Percentiles rank a stretch among this genome's conserved stretches.
Conservation (phyloP, 2,797 vertebrate species). For the Lithobates pipiens region DNA sequence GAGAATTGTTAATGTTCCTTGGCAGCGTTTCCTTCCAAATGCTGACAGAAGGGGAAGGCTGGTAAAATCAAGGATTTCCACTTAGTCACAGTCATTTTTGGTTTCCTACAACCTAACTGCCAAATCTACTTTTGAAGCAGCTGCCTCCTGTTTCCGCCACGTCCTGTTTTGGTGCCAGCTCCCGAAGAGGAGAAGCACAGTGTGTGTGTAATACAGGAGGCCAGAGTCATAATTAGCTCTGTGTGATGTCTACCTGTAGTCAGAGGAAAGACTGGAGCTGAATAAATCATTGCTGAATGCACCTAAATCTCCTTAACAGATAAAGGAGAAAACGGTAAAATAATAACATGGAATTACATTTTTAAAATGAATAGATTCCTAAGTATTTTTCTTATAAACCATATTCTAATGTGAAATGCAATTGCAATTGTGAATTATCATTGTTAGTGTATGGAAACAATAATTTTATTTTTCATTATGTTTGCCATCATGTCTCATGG, state of each 20-base stretch:
- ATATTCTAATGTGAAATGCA: no score
- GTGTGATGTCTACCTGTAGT: slow-evolving; percentile 4
- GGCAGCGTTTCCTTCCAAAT: slow-evolving; percentile 52
- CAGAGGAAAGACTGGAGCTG: neutral
- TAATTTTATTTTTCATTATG: no score
- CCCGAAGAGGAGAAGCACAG: slow-evolving; percentile 37
- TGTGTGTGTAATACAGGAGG: slow-evolving; percentile 23
- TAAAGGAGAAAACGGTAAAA: no score
- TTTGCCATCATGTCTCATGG: no score
- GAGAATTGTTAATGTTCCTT: slow-evolving; percentile 52
- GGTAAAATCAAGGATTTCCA: slow-evolving; percentile 58
- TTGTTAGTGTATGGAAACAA: no score
- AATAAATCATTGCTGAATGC: neutral
- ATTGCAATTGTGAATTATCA: no score
- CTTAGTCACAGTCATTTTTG: slow-evolving; percentile 57
- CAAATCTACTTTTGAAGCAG: slow-evolving; percentile 53
- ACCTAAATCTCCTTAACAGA: no score
- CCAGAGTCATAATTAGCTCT: slow-evolving; percentile 16
- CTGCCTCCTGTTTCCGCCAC: slow-evolving; percentile 49
- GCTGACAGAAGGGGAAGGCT: slow-evolving; percentile 52
- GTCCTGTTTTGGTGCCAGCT: slow-evolving; percentile 40
- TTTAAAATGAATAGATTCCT: no score
- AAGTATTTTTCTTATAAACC: no score
- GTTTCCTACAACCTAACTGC: slow-evolving; percentile 54
- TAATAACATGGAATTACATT: no score